Evolutionary conservation across 2,888 invertebrate genomes (phyloP).

Genomic region (Cenopis cana): DNA sequence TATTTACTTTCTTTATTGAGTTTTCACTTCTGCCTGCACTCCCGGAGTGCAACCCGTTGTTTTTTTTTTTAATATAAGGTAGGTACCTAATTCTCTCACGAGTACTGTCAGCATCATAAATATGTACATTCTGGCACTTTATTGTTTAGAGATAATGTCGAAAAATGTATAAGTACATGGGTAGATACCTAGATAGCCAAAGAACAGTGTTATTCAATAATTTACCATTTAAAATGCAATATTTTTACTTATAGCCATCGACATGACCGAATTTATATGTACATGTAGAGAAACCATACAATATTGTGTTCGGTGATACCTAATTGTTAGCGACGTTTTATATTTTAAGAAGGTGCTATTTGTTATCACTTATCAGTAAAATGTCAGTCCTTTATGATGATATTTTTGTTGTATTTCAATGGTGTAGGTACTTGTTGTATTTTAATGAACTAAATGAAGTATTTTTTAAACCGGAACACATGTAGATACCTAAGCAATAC

Average conservation of each 20-base stretch:
- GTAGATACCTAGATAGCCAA: neutral
- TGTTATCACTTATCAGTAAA: constrained; percentile 63
- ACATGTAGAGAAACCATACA: constrained; percentile 54
- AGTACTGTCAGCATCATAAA: no score
- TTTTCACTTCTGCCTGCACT: no score
- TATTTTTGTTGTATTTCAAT: no score
- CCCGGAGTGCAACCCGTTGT: no score
- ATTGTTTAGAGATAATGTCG: no score
- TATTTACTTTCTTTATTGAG: no score
- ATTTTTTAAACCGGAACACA: constrained; percentile 9
- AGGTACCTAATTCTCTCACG: no score
- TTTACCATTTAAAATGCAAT: neutral
- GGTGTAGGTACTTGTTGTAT: no score
- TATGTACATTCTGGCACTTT: no score
- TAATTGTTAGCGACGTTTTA: constrained; percentile 34
- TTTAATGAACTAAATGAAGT: neutral
- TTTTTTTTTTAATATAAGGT: no score
- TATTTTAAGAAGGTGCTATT: constrained; percentile 70
- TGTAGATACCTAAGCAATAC: neutral
- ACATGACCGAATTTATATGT: constrained; percentile 74
- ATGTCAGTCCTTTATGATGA: constrained; percentile 52
- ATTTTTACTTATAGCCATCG: constrained; percentile 20
- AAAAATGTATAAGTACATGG: no score
- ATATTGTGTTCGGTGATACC: constrained; percentile 18
- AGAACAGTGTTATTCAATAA: neutral